Conservation (phyloP, 2,113 vertebrate genomes). For the Boulengeromyrus knoepffleri region DNA sequence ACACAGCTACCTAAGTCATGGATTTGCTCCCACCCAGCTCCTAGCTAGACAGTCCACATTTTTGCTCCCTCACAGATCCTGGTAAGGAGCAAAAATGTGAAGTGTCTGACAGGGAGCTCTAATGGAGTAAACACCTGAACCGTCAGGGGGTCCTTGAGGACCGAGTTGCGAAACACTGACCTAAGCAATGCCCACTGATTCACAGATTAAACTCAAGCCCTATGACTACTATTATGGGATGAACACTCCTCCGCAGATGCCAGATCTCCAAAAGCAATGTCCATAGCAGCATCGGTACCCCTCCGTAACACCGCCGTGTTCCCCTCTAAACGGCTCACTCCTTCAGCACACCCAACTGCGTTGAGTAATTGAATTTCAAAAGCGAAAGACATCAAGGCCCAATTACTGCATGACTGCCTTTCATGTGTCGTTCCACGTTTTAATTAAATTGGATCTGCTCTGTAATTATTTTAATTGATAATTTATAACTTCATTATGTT, state of each 20-base stretch:
- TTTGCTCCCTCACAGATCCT: background rate
- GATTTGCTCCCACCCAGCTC: background rate
- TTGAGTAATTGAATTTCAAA: conserved; percentile 27
- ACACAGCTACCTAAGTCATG: background rate
- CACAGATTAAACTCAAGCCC: background rate
- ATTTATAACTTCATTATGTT: conserved; percentile 66
- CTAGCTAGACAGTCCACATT: background rate
- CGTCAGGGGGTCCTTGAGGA: background rate
- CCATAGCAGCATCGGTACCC: background rate
- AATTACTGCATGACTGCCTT: conserved; percentile 46
- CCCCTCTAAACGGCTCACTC: background rate
- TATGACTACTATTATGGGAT: background rate
- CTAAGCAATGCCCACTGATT: background rate
- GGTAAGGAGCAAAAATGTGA: background rate
- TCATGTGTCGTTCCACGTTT: conserved; percentile 49
- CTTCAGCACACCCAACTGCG: conserved; percentile 21
- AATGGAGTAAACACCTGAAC: background rate
- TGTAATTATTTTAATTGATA: conserved; percentile 66
- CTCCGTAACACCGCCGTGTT: background rate
- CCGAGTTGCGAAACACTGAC: background rate
- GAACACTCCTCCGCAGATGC: background rate
- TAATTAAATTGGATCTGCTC: conserved; percentile 65
- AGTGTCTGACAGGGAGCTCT: background rate
- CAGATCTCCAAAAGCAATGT: background rate
- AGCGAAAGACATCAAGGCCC: conserved; percentile 29